Conservation (phyloP, 2,888 invertebrate species). For the Drosophila fungiperda region DNA sequence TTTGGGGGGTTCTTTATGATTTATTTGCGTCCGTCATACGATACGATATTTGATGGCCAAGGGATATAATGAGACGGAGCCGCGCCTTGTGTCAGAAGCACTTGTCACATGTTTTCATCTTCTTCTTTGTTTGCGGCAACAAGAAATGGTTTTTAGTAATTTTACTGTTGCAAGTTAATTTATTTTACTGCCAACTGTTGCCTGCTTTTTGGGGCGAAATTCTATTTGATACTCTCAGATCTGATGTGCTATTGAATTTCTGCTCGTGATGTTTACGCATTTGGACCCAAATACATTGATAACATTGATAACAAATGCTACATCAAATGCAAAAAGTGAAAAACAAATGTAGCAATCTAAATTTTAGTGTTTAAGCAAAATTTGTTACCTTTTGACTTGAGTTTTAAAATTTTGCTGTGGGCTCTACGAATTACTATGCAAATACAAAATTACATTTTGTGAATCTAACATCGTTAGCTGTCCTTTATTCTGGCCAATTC, state of each 20-base stretch:
- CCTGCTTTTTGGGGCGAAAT: constrained; percentile 15
- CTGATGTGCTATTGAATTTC: constrained; percentile 49
- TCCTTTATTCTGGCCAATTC: not conserved
- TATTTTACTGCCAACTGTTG: constrained; percentile 26
- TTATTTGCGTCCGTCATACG: constrained; percentile 58
- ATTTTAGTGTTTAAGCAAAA: not conserved
- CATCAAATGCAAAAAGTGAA: constrained; percentile 24
- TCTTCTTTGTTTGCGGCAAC: not conserved
- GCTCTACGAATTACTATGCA: not conserved
- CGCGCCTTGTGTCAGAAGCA: constrained; percentile 45
- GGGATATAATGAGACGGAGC: constrained; percentile 39
- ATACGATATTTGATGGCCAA: constrained; percentile 45
- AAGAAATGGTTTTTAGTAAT: constrained; percentile 27
- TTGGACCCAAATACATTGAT: constrained; percentile 21
- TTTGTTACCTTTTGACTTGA: not conserved
- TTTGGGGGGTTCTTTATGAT: constrained; percentile 38
- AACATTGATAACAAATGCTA: constrained; percentile 12
- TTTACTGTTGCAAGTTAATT: constrained; percentile 49
- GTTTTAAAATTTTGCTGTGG: not conserved
- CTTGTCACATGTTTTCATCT: constrained; percentile 42
- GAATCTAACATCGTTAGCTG: not conserved
- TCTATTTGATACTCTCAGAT: constrained; percentile 13
- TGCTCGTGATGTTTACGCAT: constrained; percentile 27
- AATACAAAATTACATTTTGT: not conserved
- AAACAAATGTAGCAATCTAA: constrained; percentile 11